Percentiles rank a stretch among this genome's conserved stretches.
Conservation (phyloP, 2,888 invertebrate species). For the Himalopsyche tibetana region DNA sequence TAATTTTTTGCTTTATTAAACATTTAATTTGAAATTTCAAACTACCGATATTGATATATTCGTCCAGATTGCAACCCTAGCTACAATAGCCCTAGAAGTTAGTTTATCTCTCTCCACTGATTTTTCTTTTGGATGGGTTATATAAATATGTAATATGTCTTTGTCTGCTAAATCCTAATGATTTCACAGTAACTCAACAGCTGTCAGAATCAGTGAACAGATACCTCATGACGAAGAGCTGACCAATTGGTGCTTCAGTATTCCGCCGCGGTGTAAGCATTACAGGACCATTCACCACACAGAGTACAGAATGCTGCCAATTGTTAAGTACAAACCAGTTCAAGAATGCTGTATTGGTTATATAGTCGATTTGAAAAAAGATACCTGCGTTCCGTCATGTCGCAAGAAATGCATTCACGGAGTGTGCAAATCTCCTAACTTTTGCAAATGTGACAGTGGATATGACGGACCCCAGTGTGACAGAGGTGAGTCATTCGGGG, state of each 20-base stretch:
- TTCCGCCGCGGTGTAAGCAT: constrained; percentile 91
- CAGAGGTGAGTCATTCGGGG: constrained; percentile 80
- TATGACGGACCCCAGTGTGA: constrained; percentile 94
- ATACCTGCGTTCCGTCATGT: constrained; percentile 88
- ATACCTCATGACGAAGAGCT: constrained; percentile 88
- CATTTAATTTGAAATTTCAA: too few relatives aligned
- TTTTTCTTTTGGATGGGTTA: too few relatives aligned
- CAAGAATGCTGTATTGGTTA: constrained; percentile 92
- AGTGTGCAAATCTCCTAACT: constrained; percentile 88
- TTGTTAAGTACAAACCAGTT: constrained; percentile 84
- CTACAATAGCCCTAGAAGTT: too few relatives aligned
- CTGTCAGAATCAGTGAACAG: constrained; percentile 86
- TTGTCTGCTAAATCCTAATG: background rate
- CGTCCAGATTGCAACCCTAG: too few relatives aligned
- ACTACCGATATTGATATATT: too few relatives aligned
- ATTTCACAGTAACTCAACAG: constrained; percentile 83
- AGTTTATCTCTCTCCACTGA: too few relatives aligned
- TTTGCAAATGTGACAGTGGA: constrained; percentile 90
- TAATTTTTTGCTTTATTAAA: too few relatives aligned
- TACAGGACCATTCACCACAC: constrained; percentile 87
- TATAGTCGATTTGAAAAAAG: constrained; percentile 79
- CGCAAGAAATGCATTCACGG: constrained; percentile 89
- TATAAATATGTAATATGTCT: too few relatives aligned
- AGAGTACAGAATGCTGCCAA: constrained; percentile 84
- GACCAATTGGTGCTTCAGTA: constrained; percentile 86